Conservation (phyloP, 2,113 vertebrate genomes). For the Strigops habroptila region DNA sequence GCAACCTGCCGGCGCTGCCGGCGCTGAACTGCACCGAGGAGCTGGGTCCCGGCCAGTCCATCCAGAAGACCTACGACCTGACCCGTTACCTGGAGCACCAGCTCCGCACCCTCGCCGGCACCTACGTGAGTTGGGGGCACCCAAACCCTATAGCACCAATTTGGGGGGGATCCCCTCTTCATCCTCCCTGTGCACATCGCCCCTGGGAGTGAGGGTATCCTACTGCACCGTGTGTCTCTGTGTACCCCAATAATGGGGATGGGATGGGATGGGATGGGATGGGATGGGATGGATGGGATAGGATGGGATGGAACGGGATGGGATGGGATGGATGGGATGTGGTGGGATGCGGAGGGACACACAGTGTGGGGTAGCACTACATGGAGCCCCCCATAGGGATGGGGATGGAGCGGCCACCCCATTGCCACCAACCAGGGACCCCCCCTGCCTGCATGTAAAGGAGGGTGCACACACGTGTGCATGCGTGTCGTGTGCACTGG, state of each 20-base stretch:
- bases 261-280: neutral
- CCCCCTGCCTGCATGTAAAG: too few relatives aligned
- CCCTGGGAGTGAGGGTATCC: neutral
- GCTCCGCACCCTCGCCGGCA: slow-evolving; percentile 91
- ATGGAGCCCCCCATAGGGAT: neutral
- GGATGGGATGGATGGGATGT: too few relatives aligned
- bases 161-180: neutral
- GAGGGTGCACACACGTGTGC: neutral
- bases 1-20: slow-evolving; percentile 77
- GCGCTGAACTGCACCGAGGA: slow-evolving; percentile 79
- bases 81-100: slow-evolving; percentile 97
- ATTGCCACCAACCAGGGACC: neutral
- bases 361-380: neutral
- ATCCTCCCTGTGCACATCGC: neutral
- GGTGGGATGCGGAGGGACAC: too few relatives aligned
- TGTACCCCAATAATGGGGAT: too few relatives aligned
- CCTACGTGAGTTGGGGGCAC: slow-evolving; percentile 82
- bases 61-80: slow-evolving; percentile 95
- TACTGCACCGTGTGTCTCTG: too few relatives aligned
- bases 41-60: slow-evolving; percentile 85
- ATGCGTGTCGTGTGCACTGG: too few relatives aligned
- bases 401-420: neutral
- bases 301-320: too few relatives aligned
- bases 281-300: too few relatives aligned
- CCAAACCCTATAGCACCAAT: slow-evolving; percentile 18